Evolutionary conservation across 2,888 invertebrate genomes (phyloP).

Genomic region (Dascillus cervinus): DNA sequence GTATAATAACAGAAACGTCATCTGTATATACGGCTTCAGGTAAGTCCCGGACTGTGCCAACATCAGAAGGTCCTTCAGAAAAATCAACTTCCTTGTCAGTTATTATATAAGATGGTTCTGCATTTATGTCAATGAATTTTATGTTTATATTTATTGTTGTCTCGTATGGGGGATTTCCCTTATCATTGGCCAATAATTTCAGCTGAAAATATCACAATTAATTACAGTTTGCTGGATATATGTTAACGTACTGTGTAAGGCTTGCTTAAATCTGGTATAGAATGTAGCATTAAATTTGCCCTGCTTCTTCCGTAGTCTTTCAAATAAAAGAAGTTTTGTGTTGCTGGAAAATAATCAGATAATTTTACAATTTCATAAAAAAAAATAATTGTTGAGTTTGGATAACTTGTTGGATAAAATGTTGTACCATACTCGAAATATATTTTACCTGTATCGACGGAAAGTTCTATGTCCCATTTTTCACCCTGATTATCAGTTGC

Average conservation of each 20-base stretch:
- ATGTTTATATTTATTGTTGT: constrained; percentile 30
- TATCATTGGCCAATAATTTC: constrained; percentile 43
- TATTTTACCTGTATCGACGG: constrained; percentile 42
- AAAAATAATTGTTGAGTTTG: no score
- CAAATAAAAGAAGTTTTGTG: no score
- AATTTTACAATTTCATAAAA: no score
- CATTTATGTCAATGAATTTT: constrained; percentile 45
- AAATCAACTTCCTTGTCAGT: constrained; percentile 13
- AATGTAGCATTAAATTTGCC: background rate
- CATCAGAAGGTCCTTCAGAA: background rate
- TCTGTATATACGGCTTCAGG: no score
- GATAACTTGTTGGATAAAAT: no score
- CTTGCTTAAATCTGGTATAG: constrained; percentile 2
- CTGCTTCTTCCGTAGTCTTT: constrained; percentile 1
- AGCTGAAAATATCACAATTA: constrained; percentile 34
- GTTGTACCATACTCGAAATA: no score
- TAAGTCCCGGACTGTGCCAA: no score
- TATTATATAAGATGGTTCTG: constrained; percentile 41
- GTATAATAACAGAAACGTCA: no score
- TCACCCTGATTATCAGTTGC: constrained; percentile 52
- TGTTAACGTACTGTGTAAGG: constrained; percentile 6
- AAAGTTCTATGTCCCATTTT: constrained; percentile 49
- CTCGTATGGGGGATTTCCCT: constrained; percentile 26
- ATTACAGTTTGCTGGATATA: background rate
- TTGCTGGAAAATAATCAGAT: no score